A percentile compares a stretch with the other conserved stretches of the same genome.
Evolutionary conservation across 2,797 vertebrate genomes (phyloP).

Genomic region (Chloroceryle inda): DNA sequence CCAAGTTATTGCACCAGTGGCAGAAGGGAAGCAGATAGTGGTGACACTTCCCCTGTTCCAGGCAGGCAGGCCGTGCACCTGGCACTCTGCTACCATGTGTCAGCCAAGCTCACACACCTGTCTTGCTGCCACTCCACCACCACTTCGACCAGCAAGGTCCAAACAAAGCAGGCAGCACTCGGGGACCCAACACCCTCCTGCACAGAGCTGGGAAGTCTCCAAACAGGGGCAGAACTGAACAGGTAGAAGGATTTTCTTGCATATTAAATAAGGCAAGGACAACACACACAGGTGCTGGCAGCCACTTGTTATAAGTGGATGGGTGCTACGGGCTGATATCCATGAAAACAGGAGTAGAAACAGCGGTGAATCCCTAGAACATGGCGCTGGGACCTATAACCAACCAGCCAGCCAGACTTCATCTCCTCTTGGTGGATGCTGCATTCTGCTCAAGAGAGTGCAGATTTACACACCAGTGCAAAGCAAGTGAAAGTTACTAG

Average conservation of each 20-base stretch:
- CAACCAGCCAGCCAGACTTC: background rate
- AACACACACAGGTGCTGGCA: background rate
- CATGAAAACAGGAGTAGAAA: background rate
- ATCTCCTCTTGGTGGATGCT: background rate
- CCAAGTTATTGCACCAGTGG: background rate
- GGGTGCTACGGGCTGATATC: background rate
- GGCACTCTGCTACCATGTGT: accelerated
- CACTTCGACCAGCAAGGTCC: accelerated
- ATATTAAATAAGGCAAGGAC: background rate
- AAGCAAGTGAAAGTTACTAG: background rate
- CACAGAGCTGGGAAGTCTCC: background rate
- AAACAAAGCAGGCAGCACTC: background rate
- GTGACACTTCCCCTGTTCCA: background rate
- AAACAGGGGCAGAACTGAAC: background rate
- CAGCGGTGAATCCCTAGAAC: background rate
- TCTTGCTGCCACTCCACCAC: background rate
- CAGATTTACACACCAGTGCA: background rate
- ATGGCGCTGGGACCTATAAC: background rate
- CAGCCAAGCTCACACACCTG: background rate
- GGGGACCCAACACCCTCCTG: background rate
- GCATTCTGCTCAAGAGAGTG: background rate
- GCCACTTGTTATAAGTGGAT: background rate
- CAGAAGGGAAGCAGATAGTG: background rate
- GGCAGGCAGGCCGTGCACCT: background rate
- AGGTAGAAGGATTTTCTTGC: background rate